Evolutionary conservation across 2,888 invertebrate species (phyloP).

Genomic region (Exocentrus adspersus): DNA sequence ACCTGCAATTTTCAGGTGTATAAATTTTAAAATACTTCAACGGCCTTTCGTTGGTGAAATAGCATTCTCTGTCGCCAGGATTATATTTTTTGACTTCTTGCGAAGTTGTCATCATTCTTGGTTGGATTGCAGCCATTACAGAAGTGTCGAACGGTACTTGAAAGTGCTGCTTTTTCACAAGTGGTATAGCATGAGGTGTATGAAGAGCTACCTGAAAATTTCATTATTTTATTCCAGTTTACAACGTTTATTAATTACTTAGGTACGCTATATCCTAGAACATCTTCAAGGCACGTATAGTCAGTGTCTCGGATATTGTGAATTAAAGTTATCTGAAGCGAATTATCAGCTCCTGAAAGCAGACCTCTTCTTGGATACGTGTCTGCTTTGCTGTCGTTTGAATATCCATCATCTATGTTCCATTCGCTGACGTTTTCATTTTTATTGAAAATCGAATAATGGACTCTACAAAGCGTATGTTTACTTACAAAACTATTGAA

Average conservation of each 20-base stretch:
- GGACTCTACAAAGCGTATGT: constrained; percentile 41
- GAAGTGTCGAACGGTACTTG: constrained; percentile 75
- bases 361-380: constrained; percentile 74
- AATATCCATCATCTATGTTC: constrained; percentile 73
- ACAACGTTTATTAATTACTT: too few relatives aligned
- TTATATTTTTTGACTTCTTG: constrained; percentile 71
- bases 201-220: constrained; percentile 70
- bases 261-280: constrained; percentile 46
- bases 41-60: constrained; percentile 72
- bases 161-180: constrained; percentile 74
- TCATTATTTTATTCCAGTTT: too few relatives aligned
- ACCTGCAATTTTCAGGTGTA: constrained; percentile 75
- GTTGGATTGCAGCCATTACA: constrained; percentile 74
- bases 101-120: constrained; percentile 77
- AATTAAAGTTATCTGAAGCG: constrained; percentile 40
- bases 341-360: constrained; percentile 68
- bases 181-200: constrained; percentile 73
- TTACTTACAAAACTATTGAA: too few relatives aligned
- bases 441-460: constrained; percentile 39
- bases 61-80: constrained; percentile 72
- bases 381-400: constrained; percentile 62
- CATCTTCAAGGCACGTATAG: constrained; percentile 43
- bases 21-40: constrained; percentile 73
- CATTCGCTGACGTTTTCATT: constrained; percentile 57
- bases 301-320: constrained; percentile 42